Base-by-base conservation (phyloP, 2,888 invertebrate species). In the Drosophila percnosoma region DNA sequence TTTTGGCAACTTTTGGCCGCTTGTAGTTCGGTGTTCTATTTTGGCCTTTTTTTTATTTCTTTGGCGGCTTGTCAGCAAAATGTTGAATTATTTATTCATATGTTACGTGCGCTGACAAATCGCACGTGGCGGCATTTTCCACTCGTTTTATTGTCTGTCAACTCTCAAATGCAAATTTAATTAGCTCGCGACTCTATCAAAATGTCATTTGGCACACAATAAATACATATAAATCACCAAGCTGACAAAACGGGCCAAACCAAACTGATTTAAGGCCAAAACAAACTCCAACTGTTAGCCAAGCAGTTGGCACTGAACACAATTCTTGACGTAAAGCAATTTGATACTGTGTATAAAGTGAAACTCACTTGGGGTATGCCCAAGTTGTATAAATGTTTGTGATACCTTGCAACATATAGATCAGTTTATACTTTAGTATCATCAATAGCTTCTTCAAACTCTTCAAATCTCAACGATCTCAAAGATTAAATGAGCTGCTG, bases 1-100 rank as follows among this genome's bases (percentile, higher is more conserved):
- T 86, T 83, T 69, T 68, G 62, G 29, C 73, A 78, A 69, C 82
- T 76, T 66, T 38, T 18, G 24, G 45, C 15, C 59, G 54, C 69
- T 69, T 65, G 61, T 58, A 72, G 68, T 62, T 57, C 57, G 57
- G 21, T 40, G 51, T 68, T 29, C 66, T 40, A 68, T 68, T 68
- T 68, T 24, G 7, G 1, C 40, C 34, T 29, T 48, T 45, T 61
- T 54, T 36, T 10, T 4, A 7, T 65, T 24, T 52, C 64, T 58
- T 73, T 66, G 65, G 59, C 65, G 73, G 45, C 68, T 70, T 76
- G 69, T 76, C 73, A 55, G 65, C 18, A 27, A 34, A 68, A 62
- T 83, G 49, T 73, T 88, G 76, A 83, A 83, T 88, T 88, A 87
- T 88, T 88, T 88, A 87, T 88, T 87, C 88, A 87, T 87, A 88